phyloP scores from a whole-genome alignment of 1,140 invertebrate genomes.

The Latrodectus geometricus region DNA sequence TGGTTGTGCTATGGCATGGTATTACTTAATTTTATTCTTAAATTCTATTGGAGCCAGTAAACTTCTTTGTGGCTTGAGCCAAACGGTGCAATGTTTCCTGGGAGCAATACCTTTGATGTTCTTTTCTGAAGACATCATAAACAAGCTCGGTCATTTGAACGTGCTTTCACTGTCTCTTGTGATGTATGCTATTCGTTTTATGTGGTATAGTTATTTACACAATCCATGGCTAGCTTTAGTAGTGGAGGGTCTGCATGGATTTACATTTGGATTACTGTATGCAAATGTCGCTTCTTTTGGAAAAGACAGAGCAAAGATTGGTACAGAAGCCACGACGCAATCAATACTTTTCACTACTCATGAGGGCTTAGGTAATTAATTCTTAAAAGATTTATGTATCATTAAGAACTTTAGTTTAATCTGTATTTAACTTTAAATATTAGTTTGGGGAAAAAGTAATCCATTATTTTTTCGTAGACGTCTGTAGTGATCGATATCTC shows the following conservation, averaged over 20 bases:
- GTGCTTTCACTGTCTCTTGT: constrained; percentile 84
- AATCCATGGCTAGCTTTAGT: constrained; percentile 84
- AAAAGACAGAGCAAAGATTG: constrained; percentile 84
- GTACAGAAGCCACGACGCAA: constrained; percentile 81
- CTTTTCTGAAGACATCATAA: constrained; percentile 80
- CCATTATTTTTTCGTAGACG: too few relatives aligned
- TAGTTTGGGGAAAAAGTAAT: too few relatives aligned
- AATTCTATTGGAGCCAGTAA: background rate
- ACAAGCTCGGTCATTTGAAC: constrained; percentile 84
- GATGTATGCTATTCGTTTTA: constrained; percentile 80
- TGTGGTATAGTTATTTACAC: constrained; percentile 80
- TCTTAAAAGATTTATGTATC: too few relatives aligned
- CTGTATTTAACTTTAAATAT: too few relatives aligned
- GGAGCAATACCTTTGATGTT: constrained; percentile 93
- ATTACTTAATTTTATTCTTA: constrained; percentile 11
- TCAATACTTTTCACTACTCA: constrained; percentile 75
- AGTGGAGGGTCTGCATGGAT: constrained; percentile 87
- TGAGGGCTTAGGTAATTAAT: constrained; percentile 56
- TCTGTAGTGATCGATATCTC: too few relatives aligned
- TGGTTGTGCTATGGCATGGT: background rate
- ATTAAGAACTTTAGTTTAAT: too few relatives aligned
- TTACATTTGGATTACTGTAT: constrained; percentile 89
- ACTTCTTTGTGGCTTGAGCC: background rate
- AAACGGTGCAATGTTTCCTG: constrained; percentile 77
- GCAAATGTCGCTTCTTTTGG: constrained; percentile 88